Conservation (phyloP, 2,888 invertebrate genomes). For the Luffia ferchaultella region DNA sequence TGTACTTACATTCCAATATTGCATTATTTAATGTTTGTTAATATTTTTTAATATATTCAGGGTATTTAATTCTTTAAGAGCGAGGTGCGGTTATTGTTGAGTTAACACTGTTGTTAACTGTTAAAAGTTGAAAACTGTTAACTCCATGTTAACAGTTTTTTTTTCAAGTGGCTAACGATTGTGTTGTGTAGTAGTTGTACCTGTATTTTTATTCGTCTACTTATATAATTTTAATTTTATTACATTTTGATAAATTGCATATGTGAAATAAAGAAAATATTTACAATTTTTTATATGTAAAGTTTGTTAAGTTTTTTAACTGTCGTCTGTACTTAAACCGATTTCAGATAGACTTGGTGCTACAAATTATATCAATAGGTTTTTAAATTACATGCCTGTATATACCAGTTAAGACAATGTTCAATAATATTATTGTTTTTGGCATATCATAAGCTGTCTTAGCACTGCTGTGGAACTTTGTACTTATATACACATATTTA, state of each 20-base stretch:
- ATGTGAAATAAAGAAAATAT: slow-evolving; percentile 19
- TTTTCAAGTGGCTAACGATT: too few relatives aligned
- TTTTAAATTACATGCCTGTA: not conserved
- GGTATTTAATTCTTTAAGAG: too few relatives aligned
- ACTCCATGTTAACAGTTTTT: too few relatives aligned
- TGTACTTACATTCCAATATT: not conserved
- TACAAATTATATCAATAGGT: slow-evolving; percentile 24
- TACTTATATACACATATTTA: not conserved
- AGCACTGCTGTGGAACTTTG: not conserved
- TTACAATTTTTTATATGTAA: slow-evolving; percentile 26
- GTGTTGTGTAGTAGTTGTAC: slow-evolving; percentile 5
- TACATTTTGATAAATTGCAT: not conserved
- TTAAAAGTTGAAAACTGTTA: too few relatives aligned
- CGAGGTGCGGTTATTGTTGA: too few relatives aligned
- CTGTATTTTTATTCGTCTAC: slow-evolving; percentile 3
- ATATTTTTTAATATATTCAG: slow-evolving; percentile 1
- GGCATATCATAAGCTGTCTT: not conserved
- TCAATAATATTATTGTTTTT: too few relatives aligned
- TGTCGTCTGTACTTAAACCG: slow-evolving; percentile 30
- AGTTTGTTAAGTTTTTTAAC: slow-evolving; percentile 7
- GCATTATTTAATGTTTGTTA: slow-evolving; percentile 1
- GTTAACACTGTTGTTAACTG: too few relatives aligned
- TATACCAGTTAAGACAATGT: not conserved
- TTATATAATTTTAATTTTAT: not conserved
- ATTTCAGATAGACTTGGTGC: slow-evolving; percentile 40